Evolutionary conservation across 2,888 invertebrate species (phyloP), one percentile per base, ranked within the genome.

Genomic region (Oegoconia quadripuncta): DNA sequence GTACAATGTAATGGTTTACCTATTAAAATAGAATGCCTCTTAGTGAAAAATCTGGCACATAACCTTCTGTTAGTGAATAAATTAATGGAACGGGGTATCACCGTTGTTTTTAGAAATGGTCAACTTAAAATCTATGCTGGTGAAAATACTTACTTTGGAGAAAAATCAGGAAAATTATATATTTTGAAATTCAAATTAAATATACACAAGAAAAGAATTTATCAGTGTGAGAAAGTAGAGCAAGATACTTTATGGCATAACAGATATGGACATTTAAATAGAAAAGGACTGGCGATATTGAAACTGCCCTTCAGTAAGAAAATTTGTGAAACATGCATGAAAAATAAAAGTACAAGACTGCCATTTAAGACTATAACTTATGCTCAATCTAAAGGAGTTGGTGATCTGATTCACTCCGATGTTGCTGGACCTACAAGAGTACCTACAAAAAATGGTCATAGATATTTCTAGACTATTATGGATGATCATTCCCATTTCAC

Each of bases 401-500:
- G 38, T 4, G 50, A 48, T 1, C 18, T 52, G 12, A 16, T 50
- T 13, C 47, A 52, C 13, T 26, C 44, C 9, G 46, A 52, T 33
- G 31, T 55, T 12, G 34, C 44, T 3, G 54, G 52, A n/a, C 54
- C 54, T 20, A 27, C 37, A 1, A 44, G 16, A 35, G 29, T 31
- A 18, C 11, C 33, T 14, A 43, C 32, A 22, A 26, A 14, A 37
- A 30, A 42, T 13, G 48, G 45, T 13, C 20, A 50, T 1, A 31
- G 23, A 23, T 52, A 52, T 34, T 48, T 32, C 35, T 35, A 41
- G 8, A 41, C 38, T 14, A 39, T 46, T 13, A 38, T 43, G 6
- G 50, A 51, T 40, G 48, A 51, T 32, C 44, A 41, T 30, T 40
- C 44, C 9, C 48, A 51, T 42, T 50, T 51, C 32, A 27, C 15